These are phyloP conservation scores for Lipophrys pholis DNA, from an alignment of 2,113 vertebrate genomes.

Conservation along the genomic window DNA sequence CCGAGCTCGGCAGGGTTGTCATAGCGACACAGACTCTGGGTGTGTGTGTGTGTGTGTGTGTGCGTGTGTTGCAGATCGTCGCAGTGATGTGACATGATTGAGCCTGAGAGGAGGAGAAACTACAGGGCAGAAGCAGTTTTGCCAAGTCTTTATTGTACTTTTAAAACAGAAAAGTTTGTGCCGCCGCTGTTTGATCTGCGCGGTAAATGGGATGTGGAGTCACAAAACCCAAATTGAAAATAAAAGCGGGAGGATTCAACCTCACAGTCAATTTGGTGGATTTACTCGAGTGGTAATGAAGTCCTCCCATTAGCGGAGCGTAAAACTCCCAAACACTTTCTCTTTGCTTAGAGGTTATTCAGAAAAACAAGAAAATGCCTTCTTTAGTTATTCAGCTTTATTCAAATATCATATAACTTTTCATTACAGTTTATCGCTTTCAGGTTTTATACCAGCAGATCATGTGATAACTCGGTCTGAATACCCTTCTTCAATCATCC, in stretches of 20 bases:
- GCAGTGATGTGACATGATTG: slow-evolving; percentile 13
- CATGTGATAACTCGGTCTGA: too few species aligned
- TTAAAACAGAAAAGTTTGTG: slow-evolving; percentile 15
- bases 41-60: slow-evolving; percentile 14
- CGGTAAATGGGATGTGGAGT: not conserved
- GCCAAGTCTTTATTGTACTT: not conserved
- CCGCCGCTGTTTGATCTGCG: not conserved
- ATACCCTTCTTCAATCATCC: too few species aligned
- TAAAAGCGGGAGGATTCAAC: not conserved
- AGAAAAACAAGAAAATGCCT: too few species aligned
- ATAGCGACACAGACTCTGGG: slow-evolving; percentile 68
- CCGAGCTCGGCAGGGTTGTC: slow-evolving; percentile 70
- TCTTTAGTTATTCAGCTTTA: too few species aligned
- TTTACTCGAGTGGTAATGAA: too few species aligned
- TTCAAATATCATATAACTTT: too few species aligned
- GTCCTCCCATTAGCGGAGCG: too few species aligned
- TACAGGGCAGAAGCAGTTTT: not conserved
- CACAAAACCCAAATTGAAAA: not conserved
- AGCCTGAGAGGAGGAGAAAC: not conserved
- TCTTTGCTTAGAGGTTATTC: too few species aligned
- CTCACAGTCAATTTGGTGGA: too few species aligned
- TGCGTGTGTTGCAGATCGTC: slow-evolving; percentile 11
- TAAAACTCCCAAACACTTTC: too few species aligned
- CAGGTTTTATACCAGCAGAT: too few species aligned
- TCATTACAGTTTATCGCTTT: too few species aligned